Evolutionary conservation across 2,888 invertebrate genomes (phyloP), one percentile per base, ranked within the genome.

Genomic region (Cabera pusaria): DNA sequence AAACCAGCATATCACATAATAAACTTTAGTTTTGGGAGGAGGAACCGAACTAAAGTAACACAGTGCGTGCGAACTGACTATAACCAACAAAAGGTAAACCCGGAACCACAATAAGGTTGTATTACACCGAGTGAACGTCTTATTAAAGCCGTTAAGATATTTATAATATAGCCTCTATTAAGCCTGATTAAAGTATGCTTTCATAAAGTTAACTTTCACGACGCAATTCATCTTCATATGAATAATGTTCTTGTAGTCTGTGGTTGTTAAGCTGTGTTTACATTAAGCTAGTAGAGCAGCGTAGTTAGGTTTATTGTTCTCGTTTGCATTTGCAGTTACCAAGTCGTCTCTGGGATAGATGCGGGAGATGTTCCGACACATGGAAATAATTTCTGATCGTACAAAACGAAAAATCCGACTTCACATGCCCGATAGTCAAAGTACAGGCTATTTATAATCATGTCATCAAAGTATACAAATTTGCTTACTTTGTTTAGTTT

Each of bases 221-320:
- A 52, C 49, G 42, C 39, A 57, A 69, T 71, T 52, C 49, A 59
- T 68, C 71, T 67, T 43, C 24, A 17, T 25, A 33, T 49, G 51
- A 54, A 51, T 60, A 56, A 62, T 59, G 59, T n/a, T 6, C n/a
- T 25, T 43, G 41, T 57, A 49, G 31, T 32, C n/a, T n/a, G n/a
- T n/a, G n/a, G n/a, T n/a, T n/a, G n/a, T n/a, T n/a, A n/a, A n/a
- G n/a, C n/a, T n/a, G n/a, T n/a, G n/a, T n/a, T n/a, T n/a, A n/a
- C n/a, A n/a, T n/a, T n/a, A n/a, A n/a, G n/a, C n/a, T n/a, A n/a
- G n/a, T n/a, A n/a, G n/a, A n/a, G n/a, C n/a, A n/a, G n/a, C n/a
- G n/a, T n/a, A n/a, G n/a, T n/a, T n/a, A n/a, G n/a, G n/a, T n/a
- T n/a, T n/a, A n/a, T n/a, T n/a, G n/a, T n/a, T n/a, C n/a, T n/a